Percentiles rank a stretch among this genome's conserved stretches.
Evolutionary conservation across 92 coral and sea anemone genomes (phyloP).

Genomic region (Micromussa lordhowensis): DNA sequence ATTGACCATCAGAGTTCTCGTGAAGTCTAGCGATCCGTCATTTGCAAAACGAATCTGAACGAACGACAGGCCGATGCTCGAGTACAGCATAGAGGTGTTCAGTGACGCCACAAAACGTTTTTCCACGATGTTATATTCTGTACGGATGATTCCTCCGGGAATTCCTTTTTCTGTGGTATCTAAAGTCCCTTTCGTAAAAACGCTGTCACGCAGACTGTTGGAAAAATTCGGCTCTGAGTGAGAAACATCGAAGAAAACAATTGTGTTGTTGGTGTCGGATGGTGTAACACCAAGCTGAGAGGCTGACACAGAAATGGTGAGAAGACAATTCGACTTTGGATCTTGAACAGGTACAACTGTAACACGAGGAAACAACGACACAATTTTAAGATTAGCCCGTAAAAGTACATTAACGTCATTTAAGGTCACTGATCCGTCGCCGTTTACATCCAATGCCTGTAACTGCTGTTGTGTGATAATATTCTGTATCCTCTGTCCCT

Average conservation of each 20-base stretch:
- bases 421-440: slow-evolving; percentile 52
- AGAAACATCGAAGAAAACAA: slow-evolving; percentile 44
- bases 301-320: slow-evolving; percentile 48
- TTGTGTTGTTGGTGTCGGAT: slow-evolving; percentile 8
- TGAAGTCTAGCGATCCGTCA: slow-evolving; percentile 44
- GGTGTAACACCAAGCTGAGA: slow-evolving; percentile 37
- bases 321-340: slow-evolving; percentile 57
- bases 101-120: slow-evolving; percentile 36
- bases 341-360: slow-evolving; percentile 59
- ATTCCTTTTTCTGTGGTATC: slow-evolving; percentile 24
- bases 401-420: slow-evolving; percentile 57
- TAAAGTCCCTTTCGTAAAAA: slow-evolving; percentile 22
- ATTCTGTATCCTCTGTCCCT: slow-evolving; percentile 57
- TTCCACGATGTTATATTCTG: slow-evolving; percentile 29
- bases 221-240: slow-evolving; percentile 24
- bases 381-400: slow-evolving; percentile 24
- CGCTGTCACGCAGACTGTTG: slow-evolving; percentile 19
- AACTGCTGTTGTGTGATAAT: slow-evolving; percentile 43
- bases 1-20: slow-evolving; percentile 34
- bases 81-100: slow-evolving; percentile 52
- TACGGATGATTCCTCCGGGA: slow-evolving; percentile 31
- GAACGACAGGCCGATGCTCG: slow-evolving; percentile 56
- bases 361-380: slow-evolving; percentile 46
- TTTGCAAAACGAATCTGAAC: slow-evolving; percentile 41
- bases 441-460: slow-evolving; percentile 60